Evolutionary conservation across 64 coral and sea anemone species (phyloP), one percentile per base, ranked within the genome.

Genomic region (Cladopsammia gracilis): DNA sequence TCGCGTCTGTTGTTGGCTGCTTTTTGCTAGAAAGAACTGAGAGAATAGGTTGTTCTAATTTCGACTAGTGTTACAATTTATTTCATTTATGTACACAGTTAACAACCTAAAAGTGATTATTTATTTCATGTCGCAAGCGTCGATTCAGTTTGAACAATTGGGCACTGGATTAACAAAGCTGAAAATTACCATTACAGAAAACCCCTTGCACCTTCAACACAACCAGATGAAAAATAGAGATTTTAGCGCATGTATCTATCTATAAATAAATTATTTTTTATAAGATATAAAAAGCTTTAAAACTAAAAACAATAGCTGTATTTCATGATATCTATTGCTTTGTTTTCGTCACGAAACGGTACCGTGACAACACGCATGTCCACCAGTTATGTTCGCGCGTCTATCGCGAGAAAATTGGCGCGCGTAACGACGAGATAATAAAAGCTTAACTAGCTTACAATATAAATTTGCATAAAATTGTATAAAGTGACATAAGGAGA

Each of bases 401-500:
- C 16, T 26, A 3, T 64, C 6, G 18, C 34, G 6, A 43, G 6
- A 34, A 46, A 43, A 82, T 34, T 34, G 34, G 34, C 34, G 34
- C 34, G 34, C 2, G 34, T 34, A 61, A 13, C 58, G 62, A 24
- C 42, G 18, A 48, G 6, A 62, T 23, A 16, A n/a, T 16, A 22
- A 58, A 23, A 43, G 25, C 6, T 10, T 50, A 4, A 24, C 52
- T 50, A 4, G 10, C 52, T 26, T 60, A 3, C 25, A 66, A 11
- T 67, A 65, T 48, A 84, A 84, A 84, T 84, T 84, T 84, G 62
- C 80, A 84, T 84, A 67, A 20, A 84, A 48, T 68, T 15, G 57
- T 13, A 46, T 78, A 16, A 43, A 26, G 44, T 18, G 59, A 44
- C 44, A 45, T 45, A 9, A 23, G 9, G 16, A 9, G 20, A 24